Base-by-base conservation (phyloP, 1,140 invertebrate species). In the Formica exsecta region DNA sequence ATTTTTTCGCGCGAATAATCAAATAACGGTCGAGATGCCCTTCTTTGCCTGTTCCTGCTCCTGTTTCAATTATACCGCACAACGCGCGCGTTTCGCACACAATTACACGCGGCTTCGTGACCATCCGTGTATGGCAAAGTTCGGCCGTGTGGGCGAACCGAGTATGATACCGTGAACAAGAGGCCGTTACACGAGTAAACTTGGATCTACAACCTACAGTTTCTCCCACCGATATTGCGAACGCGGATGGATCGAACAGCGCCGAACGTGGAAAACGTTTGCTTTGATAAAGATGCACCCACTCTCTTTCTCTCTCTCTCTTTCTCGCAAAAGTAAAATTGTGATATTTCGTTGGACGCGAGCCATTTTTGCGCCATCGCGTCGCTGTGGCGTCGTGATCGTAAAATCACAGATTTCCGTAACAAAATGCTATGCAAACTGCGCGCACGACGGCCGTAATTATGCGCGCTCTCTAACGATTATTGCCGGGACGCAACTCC, bases 341-440 rank as follows among this genome's bases (percentile, higher is more conserved):
- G 79, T 25, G 57, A 59, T 9, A n/a, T 19, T 38, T 13, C 29
- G 19, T 36, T n/a, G 29, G 25, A 5, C 59, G 59, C 38, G 6
- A 77, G 44, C 19, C 13, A 80, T 83, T 83, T 83, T 83, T 83
- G 54, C 13, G 25, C 19, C 48, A n/a, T 38, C 66, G 32, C 32
- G 32, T 32, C 3, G 32, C 32, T 4, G 32, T 32, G 32, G 32
- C 54, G 66, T 25, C 38, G 38, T 54, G 79, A 74, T 61, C 54
- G 41, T 83, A 74, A 83, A 83, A 62, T 83, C 79, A 36, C 68
- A 48, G 51, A 73, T 83, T 83, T 6, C 7, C 38, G n/a, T 74
- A 83, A 83, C 68, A 54, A 62, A 83, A 83, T 44, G 79, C 25
- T 74, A 83, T 83, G 79, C 79, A 83, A 83, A 83, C 79, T 83